Base-by-base conservation (phyloP, 1,140 invertebrate genomes). In the Trachelipus rathkii region DNA sequence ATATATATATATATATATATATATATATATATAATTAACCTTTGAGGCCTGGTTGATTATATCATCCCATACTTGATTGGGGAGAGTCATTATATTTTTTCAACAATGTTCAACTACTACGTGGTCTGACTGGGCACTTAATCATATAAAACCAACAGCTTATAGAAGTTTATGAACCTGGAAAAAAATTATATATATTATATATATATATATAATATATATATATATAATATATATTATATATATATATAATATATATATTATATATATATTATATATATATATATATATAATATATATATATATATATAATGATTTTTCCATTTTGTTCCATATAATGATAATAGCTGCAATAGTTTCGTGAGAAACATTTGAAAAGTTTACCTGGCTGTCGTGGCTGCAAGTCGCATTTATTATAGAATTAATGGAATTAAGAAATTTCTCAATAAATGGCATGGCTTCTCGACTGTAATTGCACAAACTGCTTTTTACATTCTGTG, bases 101-200 rank as follows among this genome's bases (percentile, higher is more conserved):
- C 96, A 83, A 99, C 98, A 87, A 72, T 91, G 89, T 84, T 98
- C 95, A 86, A 99, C 96, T 44, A 91, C 88, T 50, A 91, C 88
- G 82, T 92, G 90, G 86, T 99, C 96, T 15, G 91, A 89, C 85
- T 98, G 95, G 60, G 96, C 95, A 85, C 91, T 94, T n/a, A 83
- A 99, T 99, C 96, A 99, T 99, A 83, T 97, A 95, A 68, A n/a
- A n/a, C n/a, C 98, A 73, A 99, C 96, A 71, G 98, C 97, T 88
- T 99, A 86, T 99, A 99, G 87, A 99, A 99, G n/a, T 53, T 97
- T 99, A 84, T 99, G 96, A n/a, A 99, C 95, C 91, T 95, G 82
- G n/a, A n/a, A 82, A 76, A 72, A 71, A 78, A 74, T 75, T n/a
- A n/a, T n/a, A n/a, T n/a, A n/a, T n/a, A n/a, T n/a, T n/a, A n/a